These are phyloP conservation scores for Auanema sp. DNA, from an alignment of 2,888 invertebrate genomes.

Conservation along the genomic window DNA sequence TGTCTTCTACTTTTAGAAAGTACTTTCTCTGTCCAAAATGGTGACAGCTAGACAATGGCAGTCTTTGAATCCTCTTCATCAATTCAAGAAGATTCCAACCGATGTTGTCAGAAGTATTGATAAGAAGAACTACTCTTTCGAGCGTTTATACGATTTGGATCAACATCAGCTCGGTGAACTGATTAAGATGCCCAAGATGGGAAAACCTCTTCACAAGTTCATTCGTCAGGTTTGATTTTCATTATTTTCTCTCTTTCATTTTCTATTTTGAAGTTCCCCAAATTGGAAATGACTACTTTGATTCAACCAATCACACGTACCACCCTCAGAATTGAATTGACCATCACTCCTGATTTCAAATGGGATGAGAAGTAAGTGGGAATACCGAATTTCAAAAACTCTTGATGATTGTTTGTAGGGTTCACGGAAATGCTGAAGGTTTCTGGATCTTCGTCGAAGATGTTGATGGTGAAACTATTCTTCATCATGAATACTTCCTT, in stretches of 20 bases:
- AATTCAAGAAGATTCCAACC: conserved; percentile 91
- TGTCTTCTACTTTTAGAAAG: conserved; percentile 72
- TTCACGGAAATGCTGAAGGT: conserved; percentile 72
- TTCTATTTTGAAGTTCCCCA: conserved; percentile 75
- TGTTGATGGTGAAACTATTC: conserved; percentile 73
- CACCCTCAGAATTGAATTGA: conserved; percentile 89
- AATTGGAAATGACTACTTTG: conserved; percentile 90
- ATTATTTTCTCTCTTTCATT: neutral
- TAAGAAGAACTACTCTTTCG: conserved; percentile 78
- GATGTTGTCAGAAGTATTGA: conserved; percentile 87
- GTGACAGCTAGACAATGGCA: conserved; percentile 93
- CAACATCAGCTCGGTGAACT: conserved; percentile 94
- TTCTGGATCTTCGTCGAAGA: conserved; percentile 74
- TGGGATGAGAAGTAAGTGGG: conserved; percentile 83
- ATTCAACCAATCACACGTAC: conserved; percentile 91
- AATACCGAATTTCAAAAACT: conserved; percentile 29
- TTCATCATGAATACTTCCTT: conserved; percentile 93
- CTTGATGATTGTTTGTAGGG: conserved; percentile 40
- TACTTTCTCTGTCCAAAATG: conserved; percentile 95
- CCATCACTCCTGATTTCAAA: conserved; percentile 96
- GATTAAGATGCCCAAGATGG: conserved; percentile 84
- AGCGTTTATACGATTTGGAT: conserved; percentile 84
- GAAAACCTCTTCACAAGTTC: conserved; percentile 92
- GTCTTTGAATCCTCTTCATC: conserved; percentile 94
- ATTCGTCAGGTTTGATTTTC: conserved; percentile 71